Evolutionary conservation across 2,888 invertebrate genomes (phyloP), one percentile per base, ranked within the genome.

Genomic region (Tineola bisselliella): DNA sequence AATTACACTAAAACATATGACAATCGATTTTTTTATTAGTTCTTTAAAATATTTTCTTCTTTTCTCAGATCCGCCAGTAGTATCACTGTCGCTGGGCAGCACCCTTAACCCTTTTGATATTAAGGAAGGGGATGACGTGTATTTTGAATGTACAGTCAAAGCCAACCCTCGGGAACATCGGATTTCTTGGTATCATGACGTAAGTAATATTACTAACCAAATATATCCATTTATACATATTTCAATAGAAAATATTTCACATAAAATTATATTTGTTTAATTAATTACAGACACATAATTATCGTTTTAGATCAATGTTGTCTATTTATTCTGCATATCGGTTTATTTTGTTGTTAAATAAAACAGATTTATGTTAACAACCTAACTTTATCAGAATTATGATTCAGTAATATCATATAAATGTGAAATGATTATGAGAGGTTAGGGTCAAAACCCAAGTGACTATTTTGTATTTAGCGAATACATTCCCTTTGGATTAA

Each of bases 91-190:
- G 74, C 91, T 96, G 88, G 95, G 95, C 67, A 92, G 93, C 72
- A 94, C 92, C 64, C 86, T 96, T 71, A 94, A 94, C 81, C 93
- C 95, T 3, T 91, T 93, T 70, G 94, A 94, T 78, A 95, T 96
- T 78, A 95, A 95, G 79, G 95, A 95, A 86, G 94, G 94, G 44
- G 95, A 94, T 77, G 95, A 95, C 81, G 95, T 95, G 63, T 95
- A 95, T 79, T 95, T 95, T 78, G 95, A 95, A 77, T 95, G 95
- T 81, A 90, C 91, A 68, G 94, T 95, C 66, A 89, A 91, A 70
- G 93, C 95, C 64, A 95, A 95, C 84, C 95, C 95, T 5, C 92
- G 92, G 72, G 91, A 92, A 65, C 93, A 94, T 82, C 92, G 94
- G 77, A 92, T 95, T 79, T 91, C 93, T 56, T 95, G 95, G 95